Percentiles rank a stretch among this genome's conserved stretches.
phyloP scores from a whole-genome alignment of 2,797 vertebrate species.

The Arnoldichthys spilopterus region DNA sequence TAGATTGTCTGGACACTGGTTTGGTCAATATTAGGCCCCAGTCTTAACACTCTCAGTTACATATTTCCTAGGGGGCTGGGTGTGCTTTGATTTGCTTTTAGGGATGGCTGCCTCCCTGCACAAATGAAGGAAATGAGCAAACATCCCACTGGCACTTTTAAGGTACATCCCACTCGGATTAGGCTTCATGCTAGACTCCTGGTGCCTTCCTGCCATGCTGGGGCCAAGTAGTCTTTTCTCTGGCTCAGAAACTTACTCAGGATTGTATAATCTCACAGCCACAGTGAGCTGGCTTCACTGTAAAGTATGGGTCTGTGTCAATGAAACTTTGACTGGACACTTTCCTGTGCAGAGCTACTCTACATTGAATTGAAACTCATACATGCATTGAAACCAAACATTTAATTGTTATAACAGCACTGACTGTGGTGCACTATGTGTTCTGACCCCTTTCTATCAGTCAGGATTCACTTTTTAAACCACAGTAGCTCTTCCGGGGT shows the following conservation, averaged over 20 bases:
- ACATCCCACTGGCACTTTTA: constrained; percentile 49
- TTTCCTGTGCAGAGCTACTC: constrained; percentile 31
- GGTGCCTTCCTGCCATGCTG: constrained; percentile 22
- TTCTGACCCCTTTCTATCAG: too few relatives aligned
- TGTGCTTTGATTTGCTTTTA: constrained; percentile 57
- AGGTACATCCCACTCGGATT: constrained; percentile 51
- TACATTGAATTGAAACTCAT: too few relatives aligned
- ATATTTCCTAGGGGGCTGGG: constrained; percentile 49
- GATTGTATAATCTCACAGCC: not conserved
- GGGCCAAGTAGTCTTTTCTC: constrained; percentile 5
- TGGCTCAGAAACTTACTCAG: not conserved
- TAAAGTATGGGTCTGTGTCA: not conserved
- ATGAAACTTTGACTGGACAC: constrained; percentile 24
- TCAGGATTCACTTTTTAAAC: too few relatives aligned
- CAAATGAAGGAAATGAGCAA: constrained; percentile 58
- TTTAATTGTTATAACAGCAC: too few relatives aligned
- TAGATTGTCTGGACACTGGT: constrained; percentile 28
- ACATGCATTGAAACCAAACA: not conserved
- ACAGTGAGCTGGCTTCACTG: not conserved
- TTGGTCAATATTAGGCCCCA: constrained; percentile 47
- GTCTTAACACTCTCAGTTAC: constrained; percentile 51
- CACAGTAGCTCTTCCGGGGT: too few relatives aligned
- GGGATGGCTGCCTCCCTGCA: constrained; percentile 53
- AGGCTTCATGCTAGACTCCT: constrained; percentile 18
- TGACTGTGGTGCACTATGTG: too few relatives aligned